Conservation (phyloP, 2,888 invertebrate genomes). For the Macrophya annulata region DNA sequence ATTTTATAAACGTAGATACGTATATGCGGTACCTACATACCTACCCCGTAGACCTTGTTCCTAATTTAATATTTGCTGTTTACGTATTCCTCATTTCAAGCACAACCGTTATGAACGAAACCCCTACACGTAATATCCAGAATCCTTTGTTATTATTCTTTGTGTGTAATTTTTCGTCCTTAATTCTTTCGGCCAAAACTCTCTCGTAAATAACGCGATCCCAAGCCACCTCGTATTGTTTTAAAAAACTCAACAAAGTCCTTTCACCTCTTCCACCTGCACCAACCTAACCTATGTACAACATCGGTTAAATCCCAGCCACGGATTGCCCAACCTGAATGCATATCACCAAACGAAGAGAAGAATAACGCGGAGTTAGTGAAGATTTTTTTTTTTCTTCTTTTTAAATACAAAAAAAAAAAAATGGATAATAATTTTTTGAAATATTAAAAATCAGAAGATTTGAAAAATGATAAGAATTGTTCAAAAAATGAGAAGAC, state of each 20-base stretch:
- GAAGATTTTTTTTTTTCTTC: not conserved
- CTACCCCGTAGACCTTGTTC: too few relatives aligned
- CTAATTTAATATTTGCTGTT: slow-evolving; percentile 60
- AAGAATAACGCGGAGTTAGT: not conserved
- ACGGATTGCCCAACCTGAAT: not conserved
- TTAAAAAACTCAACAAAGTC: slow-evolving; percentile 54
- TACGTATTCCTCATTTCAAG: slow-evolving; percentile 2
- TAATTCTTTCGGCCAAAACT: slow-evolving; percentile 24
- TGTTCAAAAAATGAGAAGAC: too few relatives aligned
- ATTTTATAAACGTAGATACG: too few relatives aligned
- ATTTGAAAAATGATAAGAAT: too few relatives aligned
- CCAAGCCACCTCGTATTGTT: slow-evolving; percentile 56
- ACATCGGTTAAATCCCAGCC: slow-evolving; percentile 23
- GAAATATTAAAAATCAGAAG: too few relatives aligned
- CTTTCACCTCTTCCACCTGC: slow-evolving; percentile 29
- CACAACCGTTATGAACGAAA: too few relatives aligned
- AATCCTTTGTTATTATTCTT: slow-evolving; percentile 60
- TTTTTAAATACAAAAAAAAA: too few relatives aligned
- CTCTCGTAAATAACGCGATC: slow-evolving; percentile 61
- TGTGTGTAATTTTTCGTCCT: slow-evolving; percentile 34
- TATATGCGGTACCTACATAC: too few relatives aligned
- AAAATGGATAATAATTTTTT: not conserved
- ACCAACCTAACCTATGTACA: not conserved
- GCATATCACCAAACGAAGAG: not conserved
- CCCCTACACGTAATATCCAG: not conserved